Evolutionary conservation across 37 sponge, comb jelly and placozoan genomes (phyloP), one percentile per base, ranked within the genome.

Genomic region (Agelas oroides): DNA sequence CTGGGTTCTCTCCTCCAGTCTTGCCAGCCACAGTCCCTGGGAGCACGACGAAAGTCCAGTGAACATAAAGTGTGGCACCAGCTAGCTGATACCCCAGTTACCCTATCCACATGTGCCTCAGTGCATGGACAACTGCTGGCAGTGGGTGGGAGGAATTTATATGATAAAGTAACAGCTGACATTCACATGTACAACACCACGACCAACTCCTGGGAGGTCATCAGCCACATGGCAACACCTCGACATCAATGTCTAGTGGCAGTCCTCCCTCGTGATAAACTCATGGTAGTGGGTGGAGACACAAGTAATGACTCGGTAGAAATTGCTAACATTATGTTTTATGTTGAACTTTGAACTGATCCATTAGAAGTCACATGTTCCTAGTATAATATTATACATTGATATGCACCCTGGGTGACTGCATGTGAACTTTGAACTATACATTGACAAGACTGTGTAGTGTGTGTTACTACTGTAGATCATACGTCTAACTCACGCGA

Each of bases 321-420:
- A 28, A 67, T 67, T 30, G 68, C 68, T 28, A 33, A 30, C 11
- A 11, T 61, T 11, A 25, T 28, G n/a, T n/a, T n/a, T n/a, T n/a
- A n/a, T n/a, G n/a, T n/a, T n/a, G n/a, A n/a, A n/a, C n/a, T n/a
- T n/a, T n/a, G n/a, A n/a, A n/a, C n/a, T 77, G 25, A 65, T 40
- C 34, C 64, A 63, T 25, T 57, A 35, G 14, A 16, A 40, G 73
- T 1, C 61, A 78, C 17, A n/a, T n/a, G 70, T 92, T 92, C 40
- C 30, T 39, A 20, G 71, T 61, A 65, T 62, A 83, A 62, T 84
- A 92, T 32, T 58, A 41, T 28, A 14, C 40, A 61, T 89, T 89
- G 84, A 92, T 89, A 12, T 70, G n/a, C n/a, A n/a, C n/a, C n/a
- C n/a, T n/a, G n/a, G n/a, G n/a, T n/a, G n/a, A n/a, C n/a, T n/a